Percentiles rank a stretch among this genome's conserved stretches.
These are phyloP conservation scores for Tachina fera DNA, from an alignment of 2,888 invertebrate genomes.

Conservation along the genomic window DNA sequence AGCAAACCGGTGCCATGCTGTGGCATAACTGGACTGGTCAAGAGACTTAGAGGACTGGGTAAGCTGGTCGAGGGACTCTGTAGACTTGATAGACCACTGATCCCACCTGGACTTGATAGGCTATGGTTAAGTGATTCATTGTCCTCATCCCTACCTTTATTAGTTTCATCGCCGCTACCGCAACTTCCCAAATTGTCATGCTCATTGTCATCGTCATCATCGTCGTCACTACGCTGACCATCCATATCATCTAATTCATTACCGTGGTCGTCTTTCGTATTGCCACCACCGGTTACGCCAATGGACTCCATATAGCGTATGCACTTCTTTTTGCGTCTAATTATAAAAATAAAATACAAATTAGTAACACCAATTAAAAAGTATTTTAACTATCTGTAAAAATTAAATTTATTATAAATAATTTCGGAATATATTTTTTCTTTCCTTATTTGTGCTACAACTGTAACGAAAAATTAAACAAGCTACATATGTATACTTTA, in stretches of 20 bases:
- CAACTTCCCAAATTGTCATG: slow-evolving; percentile 91
- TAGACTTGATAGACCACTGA: slow-evolving; percentile 86
- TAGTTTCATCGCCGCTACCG: slow-evolving; percentile 89
- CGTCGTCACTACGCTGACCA: slow-evolving; percentile 73
- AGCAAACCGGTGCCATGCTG: slow-evolving; percentile 72
- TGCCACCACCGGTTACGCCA: slow-evolving; percentile 83
- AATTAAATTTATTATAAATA: slow-evolving; percentile 14
- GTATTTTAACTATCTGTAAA: neutral
- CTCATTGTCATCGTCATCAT: slow-evolving; percentile 79
- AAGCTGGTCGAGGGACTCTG: slow-evolving; percentile 89
- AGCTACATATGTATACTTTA: slow-evolving; percentile 2
- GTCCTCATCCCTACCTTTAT: slow-evolving; percentile 87
- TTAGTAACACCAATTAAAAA: slow-evolving; percentile 17
- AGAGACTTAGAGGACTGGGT: slow-evolving; percentile 90
- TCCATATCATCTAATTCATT: slow-evolving; percentile 85
- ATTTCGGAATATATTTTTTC: slow-evolving; percentile 2
- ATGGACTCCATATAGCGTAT: slow-evolving; percentile 96
- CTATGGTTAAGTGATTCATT: slow-evolving; percentile 87
- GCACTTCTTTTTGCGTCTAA: slow-evolving; percentile 98
- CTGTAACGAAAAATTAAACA: slow-evolving; percentile 19
- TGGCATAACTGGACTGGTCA: slow-evolving; percentile 86
- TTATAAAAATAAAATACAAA: slow-evolving; percentile 60
- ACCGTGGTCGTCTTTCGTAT: slow-evolving; percentile 86
- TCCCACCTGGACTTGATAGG: slow-evolving; percentile 85
- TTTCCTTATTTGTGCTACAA: slow-evolving; percentile 25